These are phyloP conservation scores for Anastrepha ludens DNA, from an alignment of 1,140 invertebrate genomes.

Conservation along the genomic window DNA sequence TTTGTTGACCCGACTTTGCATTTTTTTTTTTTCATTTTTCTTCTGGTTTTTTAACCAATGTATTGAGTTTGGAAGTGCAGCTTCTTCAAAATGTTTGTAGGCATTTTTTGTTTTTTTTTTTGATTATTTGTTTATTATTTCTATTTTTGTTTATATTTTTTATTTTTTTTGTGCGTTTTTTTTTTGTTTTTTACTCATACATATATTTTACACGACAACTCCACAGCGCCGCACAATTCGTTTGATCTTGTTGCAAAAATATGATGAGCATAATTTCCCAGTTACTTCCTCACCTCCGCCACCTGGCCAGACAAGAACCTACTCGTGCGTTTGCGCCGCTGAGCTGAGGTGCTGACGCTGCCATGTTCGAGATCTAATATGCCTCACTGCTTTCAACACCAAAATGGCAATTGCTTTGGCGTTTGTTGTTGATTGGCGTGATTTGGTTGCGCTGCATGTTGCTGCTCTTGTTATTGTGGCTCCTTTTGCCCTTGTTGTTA, in stretches of 20 bases:
- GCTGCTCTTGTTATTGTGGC: conserved; percentile 1
- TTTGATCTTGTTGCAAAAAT: conserved; percentile 54
- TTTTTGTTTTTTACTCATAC: too few relatives aligned
- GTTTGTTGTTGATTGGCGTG: conserved; percentile 53
- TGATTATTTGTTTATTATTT: neutral
- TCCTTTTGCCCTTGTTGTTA: conserved; percentile 24
- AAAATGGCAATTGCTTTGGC: conserved; percentile 28
- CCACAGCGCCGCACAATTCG: conserved; percentile 17
- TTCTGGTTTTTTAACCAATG: neutral
- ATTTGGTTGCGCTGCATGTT: conserved; percentile 37
- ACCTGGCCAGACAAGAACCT: neutral
- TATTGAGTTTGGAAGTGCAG: neutral
- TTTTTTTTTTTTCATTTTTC: neutral
- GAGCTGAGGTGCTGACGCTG: neutral
- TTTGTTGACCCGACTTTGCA: conserved; percentile 38
- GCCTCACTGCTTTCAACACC: conserved; percentile 47
- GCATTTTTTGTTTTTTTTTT: too few relatives aligned
- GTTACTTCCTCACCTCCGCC: neutral
- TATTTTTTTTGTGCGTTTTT: neutral
- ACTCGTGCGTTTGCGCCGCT: neutral
- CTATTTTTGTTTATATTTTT: neutral
- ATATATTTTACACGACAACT: conserved; percentile 17
- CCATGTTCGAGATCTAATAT: conserved; percentile 38
- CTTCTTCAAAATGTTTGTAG: conserved; percentile 13
- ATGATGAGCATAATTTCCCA: conserved; percentile 8